Evolutionary conservation across 2,888 invertebrate genomes (phyloP).

Genomic region (Noctua janthina): DNA sequence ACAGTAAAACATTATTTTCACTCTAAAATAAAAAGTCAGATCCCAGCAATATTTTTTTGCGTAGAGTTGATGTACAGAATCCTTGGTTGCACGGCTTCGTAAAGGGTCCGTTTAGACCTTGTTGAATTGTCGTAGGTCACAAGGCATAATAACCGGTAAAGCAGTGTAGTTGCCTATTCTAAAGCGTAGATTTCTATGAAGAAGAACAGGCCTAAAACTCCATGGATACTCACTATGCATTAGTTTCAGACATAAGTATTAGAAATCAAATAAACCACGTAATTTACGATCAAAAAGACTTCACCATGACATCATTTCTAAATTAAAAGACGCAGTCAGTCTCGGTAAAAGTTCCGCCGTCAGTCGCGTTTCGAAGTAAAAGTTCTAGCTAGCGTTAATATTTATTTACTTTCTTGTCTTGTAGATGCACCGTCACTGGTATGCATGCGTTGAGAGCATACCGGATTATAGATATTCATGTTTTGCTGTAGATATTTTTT

Average conservation of each 20-base stretch:
- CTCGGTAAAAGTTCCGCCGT: slow-evolving; percentile 22
- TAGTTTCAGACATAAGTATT: neutral
- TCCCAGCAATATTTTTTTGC: too few species aligned
- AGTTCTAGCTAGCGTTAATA: slow-evolving; percentile 59
- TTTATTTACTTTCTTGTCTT: slow-evolving; percentile 60
- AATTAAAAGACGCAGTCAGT: neutral
- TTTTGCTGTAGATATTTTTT: slow-evolving; percentile 1
- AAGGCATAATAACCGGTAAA: too few species aligned
- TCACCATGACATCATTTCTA: slow-evolving; percentile 28
- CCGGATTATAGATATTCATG: slow-evolving; percentile 16
- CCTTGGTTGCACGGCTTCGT: too few species aligned
- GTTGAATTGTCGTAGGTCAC: too few species aligned
- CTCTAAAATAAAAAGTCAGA: too few species aligned
- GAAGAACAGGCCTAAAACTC: neutral
- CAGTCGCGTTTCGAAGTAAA: slow-evolving; percentile 66
- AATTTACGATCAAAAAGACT: slow-evolving; percentile 7
- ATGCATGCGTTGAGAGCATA: slow-evolving; percentile 35
- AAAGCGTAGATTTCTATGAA: neutral
- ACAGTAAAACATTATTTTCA: too few species aligned
- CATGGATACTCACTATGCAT: neutral
- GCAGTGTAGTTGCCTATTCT: too few species aligned
- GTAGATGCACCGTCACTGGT: slow-evolving; percentile 39
- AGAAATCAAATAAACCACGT: neutral
- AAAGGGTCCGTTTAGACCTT: too few species aligned
- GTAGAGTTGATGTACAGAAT: too few species aligned